Evolutionary conservation across 1,140 invertebrate genomes (phyloP).

Genomic region (Conopomorpha cramerella): DNA sequence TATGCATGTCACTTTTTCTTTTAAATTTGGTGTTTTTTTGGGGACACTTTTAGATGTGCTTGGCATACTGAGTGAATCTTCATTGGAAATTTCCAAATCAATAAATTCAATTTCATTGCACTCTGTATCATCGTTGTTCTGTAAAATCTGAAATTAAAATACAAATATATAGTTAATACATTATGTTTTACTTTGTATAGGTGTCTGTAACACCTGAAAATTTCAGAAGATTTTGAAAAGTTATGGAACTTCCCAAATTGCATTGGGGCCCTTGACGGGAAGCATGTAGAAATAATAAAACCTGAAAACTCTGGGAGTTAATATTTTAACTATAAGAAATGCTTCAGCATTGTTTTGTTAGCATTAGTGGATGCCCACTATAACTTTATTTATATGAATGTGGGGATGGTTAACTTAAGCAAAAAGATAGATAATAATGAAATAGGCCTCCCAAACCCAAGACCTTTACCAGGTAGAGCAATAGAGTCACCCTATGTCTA

Average conservation of each 20-base stretch:
- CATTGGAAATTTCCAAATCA: background rate
- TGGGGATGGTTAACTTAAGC: slow-evolving; percentile 11
- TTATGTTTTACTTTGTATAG: background rate
- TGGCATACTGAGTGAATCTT: background rate
- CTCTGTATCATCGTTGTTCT: background rate
- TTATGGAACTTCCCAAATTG: slow-evolving; percentile 23
- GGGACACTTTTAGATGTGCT: background rate
- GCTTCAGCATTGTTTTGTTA: slow-evolving; percentile 43
- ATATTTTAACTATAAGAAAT: slow-evolving; percentile 51
- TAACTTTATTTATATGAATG: slow-evolving; percentile 27
- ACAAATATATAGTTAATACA: background rate
- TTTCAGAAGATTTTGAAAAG: background rate
- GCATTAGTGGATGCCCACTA: slow-evolving; percentile 41
- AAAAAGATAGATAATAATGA: background rate
- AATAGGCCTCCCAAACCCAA: slow-evolving; percentile 2
- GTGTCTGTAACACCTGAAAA: background rate
- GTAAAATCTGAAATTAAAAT: too few species aligned
- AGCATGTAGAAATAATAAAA: slow-evolving; percentile 33
- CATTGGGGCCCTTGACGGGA: slow-evolving; percentile 46
- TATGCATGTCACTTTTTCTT: background rate
- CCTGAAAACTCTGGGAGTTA: slow-evolving; percentile 24
- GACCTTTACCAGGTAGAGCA: slow-evolving; percentile 5
- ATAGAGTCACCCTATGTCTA: slow-evolving; percentile 17
- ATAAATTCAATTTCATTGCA: background rate
- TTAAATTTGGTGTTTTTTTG: background rate